A percentile compares a stretch with the other conserved stretches of the same genome.
phyloP scores from a whole-genome alignment of 2,113 vertebrate genomes.

The Ailurus styani region DNA sequence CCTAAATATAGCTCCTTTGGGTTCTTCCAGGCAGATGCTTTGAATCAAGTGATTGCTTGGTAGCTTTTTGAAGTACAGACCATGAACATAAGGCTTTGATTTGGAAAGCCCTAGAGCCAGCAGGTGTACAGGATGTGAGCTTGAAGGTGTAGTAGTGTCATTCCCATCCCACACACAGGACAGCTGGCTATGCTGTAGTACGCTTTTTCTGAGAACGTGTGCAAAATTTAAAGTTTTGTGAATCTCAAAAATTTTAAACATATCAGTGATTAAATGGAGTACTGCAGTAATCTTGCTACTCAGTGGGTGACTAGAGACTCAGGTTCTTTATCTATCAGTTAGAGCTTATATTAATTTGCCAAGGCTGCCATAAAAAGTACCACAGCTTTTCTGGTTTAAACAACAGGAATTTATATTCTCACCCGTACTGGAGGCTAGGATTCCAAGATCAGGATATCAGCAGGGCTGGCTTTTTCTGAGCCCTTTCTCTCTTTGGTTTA shows the following conservation, averaged over 20 bases:
- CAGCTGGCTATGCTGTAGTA: not conserved
- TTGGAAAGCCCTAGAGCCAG: not conserved
- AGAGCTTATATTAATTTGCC: not conserved
- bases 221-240: not conserved
- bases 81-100: not conserved
- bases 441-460: not conserved
- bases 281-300: not conserved
- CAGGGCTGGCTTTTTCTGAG: not conserved
- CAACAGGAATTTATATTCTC: not conserved
- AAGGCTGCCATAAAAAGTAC: not conserved
- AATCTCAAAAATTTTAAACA: not conserved
- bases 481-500: not conserved
- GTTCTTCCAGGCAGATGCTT: not conserved
- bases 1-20: not conserved
- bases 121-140: not conserved
- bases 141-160: not conserved
- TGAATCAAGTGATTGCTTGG: not conserved
- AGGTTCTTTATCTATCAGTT: not conserved
- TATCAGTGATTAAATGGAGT: not conserved
- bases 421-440: not conserved
- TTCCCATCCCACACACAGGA: not conserved
- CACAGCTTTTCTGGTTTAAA: not conserved
- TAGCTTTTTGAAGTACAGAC: not conserved
- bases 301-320: not conserved
- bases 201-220: not conserved